These are phyloP conservation scores for Priocnemis perturbator DNA, from an alignment of 2,888 invertebrate species.

Conservation along the genomic window DNA sequence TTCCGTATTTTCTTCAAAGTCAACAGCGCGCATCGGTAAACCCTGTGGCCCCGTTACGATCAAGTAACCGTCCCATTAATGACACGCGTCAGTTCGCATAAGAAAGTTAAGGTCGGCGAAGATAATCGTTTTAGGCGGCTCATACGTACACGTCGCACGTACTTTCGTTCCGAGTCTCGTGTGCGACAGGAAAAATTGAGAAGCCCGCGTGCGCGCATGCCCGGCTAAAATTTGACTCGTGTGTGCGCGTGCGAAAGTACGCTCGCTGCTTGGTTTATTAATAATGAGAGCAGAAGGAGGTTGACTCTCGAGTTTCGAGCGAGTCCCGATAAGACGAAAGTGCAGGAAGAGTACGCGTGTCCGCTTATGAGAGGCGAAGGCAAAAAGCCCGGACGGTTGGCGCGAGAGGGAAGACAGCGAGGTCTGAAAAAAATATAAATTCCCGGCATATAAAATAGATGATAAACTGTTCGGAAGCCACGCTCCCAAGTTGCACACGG, in stretches of 20 bases:
- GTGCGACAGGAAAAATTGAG: conserved; percentile 2
- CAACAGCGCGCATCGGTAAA: too few species aligned
- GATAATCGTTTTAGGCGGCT: not conserved
- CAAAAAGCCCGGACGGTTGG: not conserved
- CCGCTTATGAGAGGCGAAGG: not conserved
- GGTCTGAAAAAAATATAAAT: not conserved
- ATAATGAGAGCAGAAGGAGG: conserved; percentile 1
- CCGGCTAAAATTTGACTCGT: not conserved
- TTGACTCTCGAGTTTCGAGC: not conserved
- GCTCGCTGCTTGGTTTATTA: not conserved
- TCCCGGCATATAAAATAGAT: not conserved
- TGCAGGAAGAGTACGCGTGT: too few species aligned
- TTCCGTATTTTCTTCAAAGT: too few species aligned
- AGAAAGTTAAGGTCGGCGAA: too few species aligned
- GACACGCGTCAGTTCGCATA: too few species aligned
- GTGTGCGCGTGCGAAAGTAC: conserved; percentile 1
- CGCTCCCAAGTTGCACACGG: too few species aligned
- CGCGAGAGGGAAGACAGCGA: not conserved
- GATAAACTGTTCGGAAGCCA: not conserved
- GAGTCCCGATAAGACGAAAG: not conserved
- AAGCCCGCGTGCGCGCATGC: not conserved
- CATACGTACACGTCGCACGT: not conserved
- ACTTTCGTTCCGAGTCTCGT: not conserved
- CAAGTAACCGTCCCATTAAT: too few species aligned
- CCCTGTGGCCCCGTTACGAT: too few species aligned